A percentile compares a stretch with the other conserved stretches of the same genome.
These are phyloP conservation scores for Oplegnathus fasciatus DNA, from an alignment of 2,113 vertebrate genomes.

Conservation along the genomic window DNA sequence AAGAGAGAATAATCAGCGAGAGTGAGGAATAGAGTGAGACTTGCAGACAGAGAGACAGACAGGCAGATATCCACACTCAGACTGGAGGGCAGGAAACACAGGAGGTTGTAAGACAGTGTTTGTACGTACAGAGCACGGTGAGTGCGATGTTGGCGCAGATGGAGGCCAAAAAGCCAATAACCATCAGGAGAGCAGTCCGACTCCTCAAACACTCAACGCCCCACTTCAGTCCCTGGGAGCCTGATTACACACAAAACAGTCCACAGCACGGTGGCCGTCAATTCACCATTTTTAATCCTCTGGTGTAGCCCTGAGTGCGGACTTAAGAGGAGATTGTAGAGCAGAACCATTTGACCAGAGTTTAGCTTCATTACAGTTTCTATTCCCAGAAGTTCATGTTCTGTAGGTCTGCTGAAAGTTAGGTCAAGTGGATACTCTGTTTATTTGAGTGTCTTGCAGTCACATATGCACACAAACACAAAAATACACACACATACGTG, in stretches of 20 bases:
- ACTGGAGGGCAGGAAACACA: constrained; percentile 25
- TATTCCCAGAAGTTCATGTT: constrained; percentile 20
- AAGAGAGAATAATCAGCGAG: constrained; percentile 71
- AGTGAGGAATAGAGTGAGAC: constrained; percentile 41
- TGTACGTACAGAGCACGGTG: constrained; percentile 67
- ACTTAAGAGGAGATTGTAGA: constrained; percentile 20
- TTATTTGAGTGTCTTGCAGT: background rate
- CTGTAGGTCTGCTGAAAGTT: constrained; percentile 3
- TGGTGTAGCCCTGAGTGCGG: background rate
- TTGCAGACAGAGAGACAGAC: constrained; percentile 40
- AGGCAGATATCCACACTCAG: constrained; percentile 22
- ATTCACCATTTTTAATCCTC: constrained; percentile 51
- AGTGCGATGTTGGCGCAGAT: constrained; percentile 68
- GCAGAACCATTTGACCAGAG: constrained; percentile 49
- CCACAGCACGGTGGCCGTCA: constrained; percentile 45
- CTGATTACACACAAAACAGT: constrained; percentile 72
- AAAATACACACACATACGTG: background rate
- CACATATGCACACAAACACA: background rate
- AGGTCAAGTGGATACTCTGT: constrained; percentile 22
- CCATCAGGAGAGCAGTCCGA: constrained; percentile 60
- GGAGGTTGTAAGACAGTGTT: constrained; percentile 30
- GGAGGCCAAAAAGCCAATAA: constrained; percentile 76
- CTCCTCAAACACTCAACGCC: constrained; percentile 65
- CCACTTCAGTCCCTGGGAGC: constrained; percentile 62
- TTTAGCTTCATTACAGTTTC: constrained; percentile 37